Evolutionary conservation across 2,797 vertebrate genomes (phyloP).

Genomic region (Lerista edwardsae): DNA sequence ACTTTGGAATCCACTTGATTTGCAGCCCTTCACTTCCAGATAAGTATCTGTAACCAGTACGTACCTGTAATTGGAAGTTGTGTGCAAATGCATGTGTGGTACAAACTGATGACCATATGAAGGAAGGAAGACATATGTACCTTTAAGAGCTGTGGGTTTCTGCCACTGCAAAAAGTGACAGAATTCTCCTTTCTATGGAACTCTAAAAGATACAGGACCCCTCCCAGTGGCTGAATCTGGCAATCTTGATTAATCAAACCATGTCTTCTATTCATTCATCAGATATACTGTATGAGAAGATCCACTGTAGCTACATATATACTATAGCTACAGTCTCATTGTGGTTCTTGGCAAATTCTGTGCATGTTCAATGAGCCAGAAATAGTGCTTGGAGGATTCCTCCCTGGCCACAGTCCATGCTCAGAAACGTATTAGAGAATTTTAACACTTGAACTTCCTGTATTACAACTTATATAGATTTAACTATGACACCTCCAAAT

Average conservation of each 20-base stretch:
- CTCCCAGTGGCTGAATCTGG: too few species aligned
- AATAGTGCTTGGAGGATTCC: background rate
- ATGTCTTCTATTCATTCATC: background rate
- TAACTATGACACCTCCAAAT: background rate
- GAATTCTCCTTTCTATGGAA: too few species aligned
- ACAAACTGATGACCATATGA: background rate
- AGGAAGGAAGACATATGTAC: background rate
- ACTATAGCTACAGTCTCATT: background rate
- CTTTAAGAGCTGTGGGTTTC: too few species aligned
- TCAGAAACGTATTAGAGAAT: background rate
- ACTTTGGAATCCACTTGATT: too few species aligned
- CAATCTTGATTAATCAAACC: background rate
- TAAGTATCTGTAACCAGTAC: too few species aligned
- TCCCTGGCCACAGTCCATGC: background rate
- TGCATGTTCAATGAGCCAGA: slow-evolving; percentile 18
- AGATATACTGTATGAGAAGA: background rate
- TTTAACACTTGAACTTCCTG: background rate
- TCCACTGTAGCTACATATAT: background rate
- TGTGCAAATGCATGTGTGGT: too few species aligned
- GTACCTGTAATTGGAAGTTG: too few species aligned
- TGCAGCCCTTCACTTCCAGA: too few species aligned
- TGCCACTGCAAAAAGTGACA: too few species aligned
- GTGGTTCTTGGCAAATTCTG: slow-evolving; percentile 5
- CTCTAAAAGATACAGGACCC: too few species aligned
- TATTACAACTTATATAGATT: background rate